A percentile compares a stretch with the other conserved stretches of the same genome.
Conservation (phyloP, 2,888 invertebrate species). For the Corbicula japonica region DNA sequence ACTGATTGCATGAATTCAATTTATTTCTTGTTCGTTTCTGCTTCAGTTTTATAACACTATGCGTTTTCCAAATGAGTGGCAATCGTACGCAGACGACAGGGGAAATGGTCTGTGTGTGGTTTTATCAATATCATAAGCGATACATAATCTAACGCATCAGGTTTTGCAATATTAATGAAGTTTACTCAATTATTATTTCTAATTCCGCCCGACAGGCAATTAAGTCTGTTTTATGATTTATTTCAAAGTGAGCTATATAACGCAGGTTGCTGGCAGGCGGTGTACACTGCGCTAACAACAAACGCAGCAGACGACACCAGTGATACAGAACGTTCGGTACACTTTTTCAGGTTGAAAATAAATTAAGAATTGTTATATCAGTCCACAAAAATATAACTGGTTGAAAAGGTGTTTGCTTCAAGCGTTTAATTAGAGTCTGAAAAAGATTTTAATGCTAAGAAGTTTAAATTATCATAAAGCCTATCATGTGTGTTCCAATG, state of each 20-base stretch:
- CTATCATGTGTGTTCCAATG: too few relatives aligned
- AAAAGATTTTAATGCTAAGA: too few relatives aligned
- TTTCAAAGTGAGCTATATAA: constrained; percentile 9
- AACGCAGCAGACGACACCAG: too few relatives aligned
- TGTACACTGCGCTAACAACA: too few relatives aligned
- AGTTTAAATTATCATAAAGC: too few relatives aligned
- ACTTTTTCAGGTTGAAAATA: too few relatives aligned
- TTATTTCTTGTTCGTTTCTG: constrained; percentile 15
- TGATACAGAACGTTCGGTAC: too few relatives aligned
- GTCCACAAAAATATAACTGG: too few relatives aligned
- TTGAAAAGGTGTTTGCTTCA: too few relatives aligned
- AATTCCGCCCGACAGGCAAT: constrained; percentile 44
- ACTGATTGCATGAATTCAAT: constrained; percentile 15
- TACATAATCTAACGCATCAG: constrained; percentile 50
- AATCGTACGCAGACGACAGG: constrained; percentile 22
- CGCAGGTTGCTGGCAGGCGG: constrained; percentile 3
- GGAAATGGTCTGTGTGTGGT: constrained; percentile 35
- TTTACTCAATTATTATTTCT: constrained; percentile 44
- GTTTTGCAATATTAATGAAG: constrained; percentile 59
- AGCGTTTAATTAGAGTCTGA: too few relatives aligned
- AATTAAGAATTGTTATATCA: too few relatives aligned
- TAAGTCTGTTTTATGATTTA: constrained; percentile 38
- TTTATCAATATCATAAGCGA: constrained; percentile 33
- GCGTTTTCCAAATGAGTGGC: constrained; percentile 17
- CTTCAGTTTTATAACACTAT: constrained; percentile 16